phyloP scores from a whole-genome alignment of 2,113 vertebrate species.

The Sigmodon hispidus region DNA sequence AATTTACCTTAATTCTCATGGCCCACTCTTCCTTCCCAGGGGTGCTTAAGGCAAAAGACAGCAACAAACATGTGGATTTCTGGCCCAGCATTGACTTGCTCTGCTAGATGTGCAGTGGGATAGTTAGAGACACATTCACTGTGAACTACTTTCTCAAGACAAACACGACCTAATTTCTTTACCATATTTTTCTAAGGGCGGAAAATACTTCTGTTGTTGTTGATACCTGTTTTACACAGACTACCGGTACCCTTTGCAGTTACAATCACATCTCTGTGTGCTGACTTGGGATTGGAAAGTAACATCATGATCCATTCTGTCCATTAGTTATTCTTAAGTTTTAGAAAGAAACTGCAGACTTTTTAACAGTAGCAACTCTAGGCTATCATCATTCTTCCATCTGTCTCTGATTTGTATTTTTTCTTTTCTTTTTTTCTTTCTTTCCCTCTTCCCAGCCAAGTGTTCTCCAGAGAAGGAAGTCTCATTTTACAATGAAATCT shows the following conservation, averaged over 20 bases:
- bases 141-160: not conserved
- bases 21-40: not conserved
- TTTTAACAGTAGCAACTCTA: not conserved
- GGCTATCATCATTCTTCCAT: not conserved
- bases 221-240: not conserved
- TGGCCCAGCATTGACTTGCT: not conserved
- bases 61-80: not conserved
- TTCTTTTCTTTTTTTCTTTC: not conserved
- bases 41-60: not conserved
- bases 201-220: accelerated
- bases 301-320: not conserved
- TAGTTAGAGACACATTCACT: not conserved
- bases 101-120: not conserved
- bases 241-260: not conserved
- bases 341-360: not conserved
- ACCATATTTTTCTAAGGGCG: not conserved
- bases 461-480: not conserved
- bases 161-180: not conserved
- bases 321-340: not conserved
- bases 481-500: not conserved
- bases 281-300: not conserved
- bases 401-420: not conserved
- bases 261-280: not conserved
- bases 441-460: not conserved
- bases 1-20: not conserved